phyloP scores from a whole-genome alignment of 2,797 vertebrate species.

The Lepilemur septentrionalis region DNA sequence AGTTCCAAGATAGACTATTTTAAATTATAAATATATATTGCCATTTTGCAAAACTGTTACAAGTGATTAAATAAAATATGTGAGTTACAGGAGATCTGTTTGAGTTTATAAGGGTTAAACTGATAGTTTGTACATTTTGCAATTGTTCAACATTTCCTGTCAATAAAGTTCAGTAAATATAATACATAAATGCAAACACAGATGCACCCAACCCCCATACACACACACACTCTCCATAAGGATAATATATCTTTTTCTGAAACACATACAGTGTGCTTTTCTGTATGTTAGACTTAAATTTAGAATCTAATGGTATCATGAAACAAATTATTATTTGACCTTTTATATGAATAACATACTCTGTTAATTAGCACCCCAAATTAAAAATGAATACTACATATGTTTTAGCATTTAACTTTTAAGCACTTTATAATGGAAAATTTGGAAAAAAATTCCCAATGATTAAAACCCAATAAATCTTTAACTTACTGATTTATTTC shows the following conservation, averaged over 20 bases:
- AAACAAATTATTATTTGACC: background rate
- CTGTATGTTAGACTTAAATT: background rate
- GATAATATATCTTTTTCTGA: background rate
- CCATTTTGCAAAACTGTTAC: background rate
- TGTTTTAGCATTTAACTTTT: background rate
- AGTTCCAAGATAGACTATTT: background rate
- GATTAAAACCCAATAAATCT: background rate
- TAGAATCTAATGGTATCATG: slow-evolving; percentile 24
- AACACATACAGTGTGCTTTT: background rate
- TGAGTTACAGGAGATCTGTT: background rate
- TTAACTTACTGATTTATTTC: background rate
- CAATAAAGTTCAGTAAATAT: background rate
- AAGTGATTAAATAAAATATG: background rate
- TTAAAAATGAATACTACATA: background rate
- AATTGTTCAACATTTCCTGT: background rate
- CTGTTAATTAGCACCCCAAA: background rate
- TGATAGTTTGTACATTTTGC: background rate
- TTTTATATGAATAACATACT: background rate
- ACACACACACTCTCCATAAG: background rate
- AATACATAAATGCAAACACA: background rate
- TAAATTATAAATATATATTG: background rate
- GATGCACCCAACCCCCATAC: background rate
- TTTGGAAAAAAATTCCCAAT: background rate
- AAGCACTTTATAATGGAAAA: background rate
- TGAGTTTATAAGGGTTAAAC: background rate